Conservation (phyloP, 2,797 vertebrate genomes). For the Pseudochirops corinnae region DNA sequence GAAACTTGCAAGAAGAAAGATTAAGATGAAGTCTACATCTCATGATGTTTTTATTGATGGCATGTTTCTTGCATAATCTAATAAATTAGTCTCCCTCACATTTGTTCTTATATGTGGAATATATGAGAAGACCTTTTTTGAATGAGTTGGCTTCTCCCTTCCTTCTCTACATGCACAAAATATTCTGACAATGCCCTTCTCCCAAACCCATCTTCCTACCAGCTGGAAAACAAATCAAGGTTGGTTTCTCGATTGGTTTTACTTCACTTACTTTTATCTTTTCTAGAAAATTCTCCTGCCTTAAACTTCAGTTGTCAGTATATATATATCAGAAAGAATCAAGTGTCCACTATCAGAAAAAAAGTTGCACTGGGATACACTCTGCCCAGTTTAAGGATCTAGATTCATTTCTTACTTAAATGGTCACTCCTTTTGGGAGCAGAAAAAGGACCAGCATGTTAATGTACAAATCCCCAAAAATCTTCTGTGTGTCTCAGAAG, state of each 20-base stretch:
- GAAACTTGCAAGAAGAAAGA: conserved; percentile 4
- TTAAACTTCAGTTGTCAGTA: conserved; percentile 29
- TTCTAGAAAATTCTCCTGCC: conserved; percentile 46
- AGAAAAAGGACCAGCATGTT: not conserved
- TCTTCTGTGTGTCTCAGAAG: not conserved
- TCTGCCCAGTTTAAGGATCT: conserved; percentile 7
- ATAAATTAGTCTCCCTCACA: not conserved
- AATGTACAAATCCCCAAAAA: not conserved
- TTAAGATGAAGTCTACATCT: not conserved
- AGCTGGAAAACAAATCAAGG: conserved; percentile 54
- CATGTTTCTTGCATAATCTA: not conserved
- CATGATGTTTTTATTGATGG: not conserved
- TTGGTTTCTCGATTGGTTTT: conserved; percentile 47
- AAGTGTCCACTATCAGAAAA: not conserved
- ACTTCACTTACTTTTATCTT: conserved; percentile 51
- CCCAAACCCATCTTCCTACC: conserved; percentile 34
- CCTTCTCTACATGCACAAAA: conserved; percentile 49
- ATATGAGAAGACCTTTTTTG: conserved; percentile 47
- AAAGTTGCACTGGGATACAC: not conserved
- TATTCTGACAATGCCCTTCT: conserved; percentile 39
- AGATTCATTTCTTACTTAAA: not conserved
- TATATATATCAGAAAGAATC: conserved; percentile 9
- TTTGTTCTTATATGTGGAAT: conserved; percentile 40
- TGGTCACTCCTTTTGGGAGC: conserved; percentile 27
- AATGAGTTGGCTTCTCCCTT: conserved; percentile 43